These are phyloP conservation scores for Alouatta palliata DNA, from an alignment of 2,113 vertebrate species.

Conservation along the genomic window DNA sequence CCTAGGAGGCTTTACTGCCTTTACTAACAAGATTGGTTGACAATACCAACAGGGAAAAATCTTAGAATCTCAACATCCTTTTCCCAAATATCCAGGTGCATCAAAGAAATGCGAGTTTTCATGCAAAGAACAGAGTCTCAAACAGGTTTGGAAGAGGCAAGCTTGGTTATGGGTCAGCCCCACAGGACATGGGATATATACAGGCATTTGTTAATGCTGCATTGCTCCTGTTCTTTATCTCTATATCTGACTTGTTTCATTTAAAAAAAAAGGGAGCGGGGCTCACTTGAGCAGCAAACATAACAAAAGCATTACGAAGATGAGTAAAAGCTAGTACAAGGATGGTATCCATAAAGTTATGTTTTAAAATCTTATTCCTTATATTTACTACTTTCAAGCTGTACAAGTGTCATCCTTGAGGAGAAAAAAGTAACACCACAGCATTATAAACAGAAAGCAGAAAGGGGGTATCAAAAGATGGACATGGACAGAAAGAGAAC, in stretches of 20 bases:
- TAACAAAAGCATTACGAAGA: neutral
- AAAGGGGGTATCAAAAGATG: neutral
- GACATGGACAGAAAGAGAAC: neutral
- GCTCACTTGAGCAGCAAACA: neutral
- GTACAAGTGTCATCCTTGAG: neutral
- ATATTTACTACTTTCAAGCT: neutral
- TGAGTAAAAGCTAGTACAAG: neutral
- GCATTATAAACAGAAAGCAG: neutral
- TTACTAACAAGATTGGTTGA: neutral
- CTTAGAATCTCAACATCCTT: neutral
- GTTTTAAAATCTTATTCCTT: neutral
- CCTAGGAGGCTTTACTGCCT: neutral
- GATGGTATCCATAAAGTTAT: neutral
- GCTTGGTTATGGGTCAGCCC: neutral
- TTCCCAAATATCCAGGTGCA: neutral
- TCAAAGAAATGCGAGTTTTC: neutral
- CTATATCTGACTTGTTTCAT: neutral
- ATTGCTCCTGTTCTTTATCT: neutral
- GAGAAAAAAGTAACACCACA: neutral
- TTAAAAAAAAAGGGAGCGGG: neutral
- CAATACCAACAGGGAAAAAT: neutral
- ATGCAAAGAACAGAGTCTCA: neutral
- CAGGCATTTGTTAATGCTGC: neutral
- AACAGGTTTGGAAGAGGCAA: neutral
- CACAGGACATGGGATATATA: neutral